A percentile compares a stretch with the other conserved stretches of the same genome.
phyloP scores from a whole-genome alignment of 2,113 vertebrate genomes.

The Microcebus murinus region DNA sequence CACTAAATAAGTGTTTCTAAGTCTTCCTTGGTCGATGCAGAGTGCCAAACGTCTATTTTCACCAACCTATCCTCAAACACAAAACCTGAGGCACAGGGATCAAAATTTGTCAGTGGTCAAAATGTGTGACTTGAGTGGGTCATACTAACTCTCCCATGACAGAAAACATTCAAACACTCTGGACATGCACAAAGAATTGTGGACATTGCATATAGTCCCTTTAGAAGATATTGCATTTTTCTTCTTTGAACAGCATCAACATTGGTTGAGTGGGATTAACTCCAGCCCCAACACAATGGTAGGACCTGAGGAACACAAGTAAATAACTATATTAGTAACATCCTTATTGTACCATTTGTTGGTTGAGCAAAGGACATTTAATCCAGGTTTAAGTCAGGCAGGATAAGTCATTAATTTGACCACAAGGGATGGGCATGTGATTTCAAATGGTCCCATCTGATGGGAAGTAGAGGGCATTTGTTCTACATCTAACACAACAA shows the following conservation, averaged over 20 bases:
- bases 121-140: not conserved
- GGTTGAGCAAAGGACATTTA: not conserved
- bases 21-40: not conserved
- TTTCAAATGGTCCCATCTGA: not conserved
- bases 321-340: not conserved
- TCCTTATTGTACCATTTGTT: not conserved
- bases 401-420: not conserved
- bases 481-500: not conserved
- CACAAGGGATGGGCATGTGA: not conserved
- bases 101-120: not conserved
- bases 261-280: not conserved
- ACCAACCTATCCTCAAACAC: not conserved
- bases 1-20: not conserved
- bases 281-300: not conserved
- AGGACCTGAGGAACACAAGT: not conserved
- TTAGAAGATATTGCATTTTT: not conserved
- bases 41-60: not conserved
- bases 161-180: not conserved
- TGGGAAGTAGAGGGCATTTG: not conserved
- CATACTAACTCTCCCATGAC: not conserved
- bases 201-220: not conserved
- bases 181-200: not conserved
- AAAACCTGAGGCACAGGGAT: not conserved
- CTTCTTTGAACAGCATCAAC: not conserved
- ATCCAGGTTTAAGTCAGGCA: not conserved